Evolutionary conservation across 2,888 invertebrate species (phyloP), one percentile per base, ranked within the genome.

Genomic region (Clepsis dumicolana): DNA sequence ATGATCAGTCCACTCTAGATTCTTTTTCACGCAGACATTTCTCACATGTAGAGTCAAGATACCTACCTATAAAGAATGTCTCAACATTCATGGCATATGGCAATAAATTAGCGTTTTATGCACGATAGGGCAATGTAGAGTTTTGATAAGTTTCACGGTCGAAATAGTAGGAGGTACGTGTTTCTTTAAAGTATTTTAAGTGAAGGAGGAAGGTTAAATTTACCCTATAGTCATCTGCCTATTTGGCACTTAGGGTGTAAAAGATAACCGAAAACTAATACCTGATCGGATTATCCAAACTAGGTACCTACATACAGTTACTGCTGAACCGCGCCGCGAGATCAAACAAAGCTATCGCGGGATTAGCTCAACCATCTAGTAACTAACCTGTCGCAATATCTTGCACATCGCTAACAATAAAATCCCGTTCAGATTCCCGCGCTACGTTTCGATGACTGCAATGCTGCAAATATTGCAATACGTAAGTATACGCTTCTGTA

Each of bases 381-480:
- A 16, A 25, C 50, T 14, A 50, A 35, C 53, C 41, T 67, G 67
- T 67, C 35, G 67, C 50, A 67, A 67, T 62, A 62, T 67, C 38
- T 62, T 41, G 52, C 32, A 25, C 25, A 32, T 25, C 50, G 50
- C 27, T 53, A 52, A 63, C 64, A 68, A 68, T 68, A 52, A 59
- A 59, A 50, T 64, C 63, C 68, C 68, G 59, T 59, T 64, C 48
- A 32, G 27, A 64, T 64, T 68, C 68, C 63, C 68, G 64, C 67
- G 62, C 48, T 52, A 25, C 44, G 18, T 44, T 44, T 18, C 63
- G 25, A 57, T 52, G 41, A 10, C 21, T 52, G 48, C 57, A 18
- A 52, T 32, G 44, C 32, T 24, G 38, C 44, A 64, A 68, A 68
- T 35, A 63, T 56, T 32, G 68, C 59, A 68, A 68, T 52, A 64